These are phyloP conservation scores for Panthera uncia DNA, from an alignment of 2,113 vertebrate genomes.

Conservation along the genomic window DNA sequence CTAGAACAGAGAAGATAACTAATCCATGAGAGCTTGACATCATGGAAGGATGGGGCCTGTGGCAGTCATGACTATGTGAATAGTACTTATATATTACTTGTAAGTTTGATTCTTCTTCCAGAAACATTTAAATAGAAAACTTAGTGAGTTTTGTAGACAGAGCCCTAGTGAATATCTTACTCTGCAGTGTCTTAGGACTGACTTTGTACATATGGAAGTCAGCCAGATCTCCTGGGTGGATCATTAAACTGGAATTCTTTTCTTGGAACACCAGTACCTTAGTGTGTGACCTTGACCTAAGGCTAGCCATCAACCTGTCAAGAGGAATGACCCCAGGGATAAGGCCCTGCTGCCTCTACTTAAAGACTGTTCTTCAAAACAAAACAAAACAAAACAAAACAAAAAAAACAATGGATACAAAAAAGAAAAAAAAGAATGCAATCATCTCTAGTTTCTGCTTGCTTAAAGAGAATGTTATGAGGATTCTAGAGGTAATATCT, in stretches of 20 bases:
- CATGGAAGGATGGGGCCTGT: background rate
- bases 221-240: slow-evolving; percentile 32
- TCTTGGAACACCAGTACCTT: slow-evolving; percentile 17
- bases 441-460: slow-evolving; percentile 23
- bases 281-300: slow-evolving; percentile 49
- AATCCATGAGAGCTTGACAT: background rate
- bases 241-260: slow-evolving; percentile 59
- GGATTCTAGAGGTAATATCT: slow-evolving; percentile 51
- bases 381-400: background rate
- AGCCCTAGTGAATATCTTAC: background rate
- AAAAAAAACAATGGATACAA: background rate
- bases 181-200: background rate
- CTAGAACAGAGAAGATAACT: background rate
- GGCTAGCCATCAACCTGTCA: background rate
- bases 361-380: background rate
- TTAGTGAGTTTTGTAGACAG: background rate
- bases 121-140: slow-evolving; percentile 2
- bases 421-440: background rate
- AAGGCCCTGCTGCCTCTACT: background rate
- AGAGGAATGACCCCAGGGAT: background rate
- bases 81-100: background rate
- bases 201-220: slow-evolving; percentile 42
- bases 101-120: background rate
- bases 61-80: background rate
- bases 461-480: slow-evolving; percentile 13